phyloP scores from a whole-genome alignment of 2,113 vertebrate genomes.

The Myrmecophaga tridactyla region DNA sequence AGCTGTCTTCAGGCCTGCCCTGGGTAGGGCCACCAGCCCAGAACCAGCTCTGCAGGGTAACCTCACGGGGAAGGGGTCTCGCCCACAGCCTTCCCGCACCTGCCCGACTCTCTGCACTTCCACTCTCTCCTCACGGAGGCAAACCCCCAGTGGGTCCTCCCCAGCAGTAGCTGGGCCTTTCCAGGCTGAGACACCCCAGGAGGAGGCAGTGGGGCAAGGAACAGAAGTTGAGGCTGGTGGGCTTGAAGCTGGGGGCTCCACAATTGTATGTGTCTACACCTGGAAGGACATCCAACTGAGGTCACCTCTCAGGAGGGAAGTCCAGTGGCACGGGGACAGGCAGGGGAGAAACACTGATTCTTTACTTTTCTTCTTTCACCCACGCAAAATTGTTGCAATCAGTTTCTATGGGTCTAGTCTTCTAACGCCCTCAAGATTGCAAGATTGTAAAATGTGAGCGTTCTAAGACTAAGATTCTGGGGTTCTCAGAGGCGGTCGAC shows the following conservation, averaged over 20 bases:
- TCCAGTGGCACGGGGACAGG: fast-evolving
- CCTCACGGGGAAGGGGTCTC: neutral
- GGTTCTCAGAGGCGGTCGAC: neutral
- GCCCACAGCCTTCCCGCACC: fast-evolving
- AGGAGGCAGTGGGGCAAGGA: too few relatives aligned
- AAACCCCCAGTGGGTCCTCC: neutral
- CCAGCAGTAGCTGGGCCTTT: neutral
- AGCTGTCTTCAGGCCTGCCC: neutral
- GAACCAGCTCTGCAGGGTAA: too few relatives aligned
- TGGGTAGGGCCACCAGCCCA: neutral
- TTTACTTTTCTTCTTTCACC: neutral
- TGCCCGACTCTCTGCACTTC: neutral
- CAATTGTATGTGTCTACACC: fast-evolving
- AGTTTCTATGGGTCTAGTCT: neutral
- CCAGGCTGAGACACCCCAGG: neutral
- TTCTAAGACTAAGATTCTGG: neutral
- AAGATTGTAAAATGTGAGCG: neutral
- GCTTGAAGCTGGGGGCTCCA: neutral
- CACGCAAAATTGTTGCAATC: neutral
- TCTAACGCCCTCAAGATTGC: neutral
- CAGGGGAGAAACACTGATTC: fast-evolving
- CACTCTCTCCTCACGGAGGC: neutral
- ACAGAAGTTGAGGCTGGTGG: neutral
- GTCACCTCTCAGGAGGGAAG: neutral
- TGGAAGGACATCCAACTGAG: neutral